Evolutionary conservation across 2,888 invertebrate species (phyloP), one percentile per base, ranked within the genome.

Genomic region (Gymnocheta viridis): DNA sequence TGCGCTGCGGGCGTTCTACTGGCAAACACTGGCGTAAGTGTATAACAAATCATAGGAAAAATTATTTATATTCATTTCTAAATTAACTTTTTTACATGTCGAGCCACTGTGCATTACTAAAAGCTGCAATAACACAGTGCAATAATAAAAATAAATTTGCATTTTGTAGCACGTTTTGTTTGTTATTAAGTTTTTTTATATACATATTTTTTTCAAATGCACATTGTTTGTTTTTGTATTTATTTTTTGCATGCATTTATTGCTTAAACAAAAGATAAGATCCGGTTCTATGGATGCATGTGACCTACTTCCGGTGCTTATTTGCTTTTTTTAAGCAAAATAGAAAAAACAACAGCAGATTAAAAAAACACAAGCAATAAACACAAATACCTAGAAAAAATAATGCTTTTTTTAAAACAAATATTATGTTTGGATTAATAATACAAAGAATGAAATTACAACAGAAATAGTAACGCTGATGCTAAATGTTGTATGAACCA

Each of bases 231-330:
- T 5, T 67, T 54, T 32, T 41, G 70, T 35, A n/a, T 64, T 58
- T 19, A 22, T 56, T 58, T 77, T 72, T 58, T 69, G 47, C 56
- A 79, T 77, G 38, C 72, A 49, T 77, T 77, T 73, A 73, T 62
- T 62, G 60, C 72, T 54, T 24, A 35, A 73, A 78, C 79, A 79
- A 74, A 62, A 81, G 82, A 85, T 85, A 82, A 85, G 83, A 85
- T 85, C 85, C 85, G 83, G 83, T 85, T 85, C 82, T 73, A 77
- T 79, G 62, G 85, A 77, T 84, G 67, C 81, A 84, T 84, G 83
- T 85, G 85, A 85, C 85, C 85, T 85, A 85, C 79, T 85, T 85
- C 85, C 85, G 85, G 85, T 84, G 84, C 51, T 56, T 76, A 66
- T 83, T 79, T 76, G 49, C 32, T 38, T 27, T 77, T 17, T 44